Percentiles rank a stretch among this genome's conserved stretches.
These are phyloP conservation scores for Gallinago stenura DNA, from an alignment of 2,797 vertebrate genomes.

Conservation along the genomic window DNA sequence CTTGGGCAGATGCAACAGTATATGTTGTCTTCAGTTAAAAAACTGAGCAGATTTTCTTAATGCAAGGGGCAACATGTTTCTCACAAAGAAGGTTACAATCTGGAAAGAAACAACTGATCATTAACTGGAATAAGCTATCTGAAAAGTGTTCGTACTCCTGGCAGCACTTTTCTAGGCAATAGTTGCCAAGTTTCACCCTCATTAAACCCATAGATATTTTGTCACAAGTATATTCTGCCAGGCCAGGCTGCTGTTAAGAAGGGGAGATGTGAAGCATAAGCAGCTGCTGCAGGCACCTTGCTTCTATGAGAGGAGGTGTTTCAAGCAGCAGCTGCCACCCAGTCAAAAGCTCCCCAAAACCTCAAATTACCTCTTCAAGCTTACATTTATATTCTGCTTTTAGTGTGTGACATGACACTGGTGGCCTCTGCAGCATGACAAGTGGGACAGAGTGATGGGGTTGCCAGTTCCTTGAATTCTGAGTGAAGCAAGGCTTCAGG, in stretches of 20 bases:
- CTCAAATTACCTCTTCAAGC: constrained; percentile 58
- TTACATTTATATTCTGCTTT: constrained; percentile 22
- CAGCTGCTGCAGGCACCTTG: constrained; percentile 66
- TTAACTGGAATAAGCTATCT: constrained; percentile 50
- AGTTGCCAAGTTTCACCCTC: constrained; percentile 72
- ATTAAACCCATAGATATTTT: constrained; percentile 68
- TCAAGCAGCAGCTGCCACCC: constrained; percentile 63
- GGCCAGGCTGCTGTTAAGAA: constrained; percentile 43
- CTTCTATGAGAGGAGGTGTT: constrained; percentile 12
- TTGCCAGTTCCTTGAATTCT: not conserved
- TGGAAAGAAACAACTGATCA: constrained; percentile 45
- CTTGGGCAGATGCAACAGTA: not conserved
- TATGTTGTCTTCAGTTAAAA: not conserved
- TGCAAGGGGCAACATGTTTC: not conserved
- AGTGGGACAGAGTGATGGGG: not conserved
- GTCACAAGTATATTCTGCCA: constrained; percentile 61
- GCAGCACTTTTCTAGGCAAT: not conserved
- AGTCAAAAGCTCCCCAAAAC: constrained; percentile 25
- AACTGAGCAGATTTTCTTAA: not conserved
- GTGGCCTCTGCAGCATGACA: constrained; percentile 15
- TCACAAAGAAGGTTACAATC: constrained; percentile 1
- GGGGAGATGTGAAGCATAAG: constrained; percentile 12
- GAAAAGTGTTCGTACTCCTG: constrained; percentile 32
- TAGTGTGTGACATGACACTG: not conserved
- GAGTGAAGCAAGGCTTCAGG: not conserved